A percentile compares a stretch with the other conserved stretches of the same genome.
Evolutionary conservation across 2,797 vertebrate species (phyloP).

Genomic region (Aselliscus stoliczkanus): DNA sequence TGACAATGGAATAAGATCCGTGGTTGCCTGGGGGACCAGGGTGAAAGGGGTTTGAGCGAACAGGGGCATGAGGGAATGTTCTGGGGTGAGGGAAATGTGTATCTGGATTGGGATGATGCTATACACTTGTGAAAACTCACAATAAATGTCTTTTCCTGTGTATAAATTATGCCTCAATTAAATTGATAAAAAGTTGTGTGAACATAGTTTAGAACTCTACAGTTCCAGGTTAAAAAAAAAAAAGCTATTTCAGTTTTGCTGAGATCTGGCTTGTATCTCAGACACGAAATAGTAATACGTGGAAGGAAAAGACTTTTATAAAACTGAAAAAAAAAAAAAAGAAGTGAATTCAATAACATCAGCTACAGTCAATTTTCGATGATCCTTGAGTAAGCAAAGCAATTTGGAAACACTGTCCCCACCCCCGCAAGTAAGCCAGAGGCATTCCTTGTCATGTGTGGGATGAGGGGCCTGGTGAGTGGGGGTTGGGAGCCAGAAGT

Average conservation of each 20-base stretch:
- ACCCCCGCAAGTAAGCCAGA: rapidly evolving
- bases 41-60: not conserved
- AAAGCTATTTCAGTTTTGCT: constrained; percentile 21
- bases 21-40: not conserved
- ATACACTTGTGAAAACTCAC: not conserved
- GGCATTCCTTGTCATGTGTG: not conserved
- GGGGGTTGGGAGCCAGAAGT: not conserved
- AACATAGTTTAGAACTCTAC: constrained; percentile 42
- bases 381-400: not conserved
- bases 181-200: constrained; percentile 17
- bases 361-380: not conserved
- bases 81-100: not conserved
- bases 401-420: not conserved
- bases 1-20: not conserved
- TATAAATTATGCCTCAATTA: constrained; percentile 51
- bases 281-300: constrained; percentile 39
- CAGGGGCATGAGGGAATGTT: not conserved
- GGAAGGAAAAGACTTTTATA: constrained; percentile 17
- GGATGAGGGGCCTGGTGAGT: too few species aligned
- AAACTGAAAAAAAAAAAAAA: not conserved
- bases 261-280: constrained; percentile 5
- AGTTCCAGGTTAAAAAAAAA: constrained; percentile 4
- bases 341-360: not conserved
- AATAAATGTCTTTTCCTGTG: constrained; percentile 31
- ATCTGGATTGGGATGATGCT: not conserved